These are phyloP conservation scores for Dioctria rufipes DNA, from an alignment of 2,888 invertebrate genomes.

Conservation along the genomic window DNA sequence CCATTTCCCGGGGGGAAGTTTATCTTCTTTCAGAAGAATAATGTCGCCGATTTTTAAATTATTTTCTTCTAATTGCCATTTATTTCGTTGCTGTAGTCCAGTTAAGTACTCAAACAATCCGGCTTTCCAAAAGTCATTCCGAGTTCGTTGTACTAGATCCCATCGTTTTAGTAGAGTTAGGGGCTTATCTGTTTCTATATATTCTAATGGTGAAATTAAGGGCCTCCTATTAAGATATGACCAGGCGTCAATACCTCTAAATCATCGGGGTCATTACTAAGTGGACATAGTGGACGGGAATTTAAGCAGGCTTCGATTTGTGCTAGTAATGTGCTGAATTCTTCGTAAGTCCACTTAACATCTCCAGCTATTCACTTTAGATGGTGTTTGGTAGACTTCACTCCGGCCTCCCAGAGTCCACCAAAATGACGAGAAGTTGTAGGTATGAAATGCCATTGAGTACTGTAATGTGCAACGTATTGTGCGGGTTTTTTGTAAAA, in stretches of 20 bases:
- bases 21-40: neutral
- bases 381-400: slow-evolving; percentile 63
- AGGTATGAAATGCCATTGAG: slow-evolving; percentile 64
- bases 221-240: slow-evolving; percentile 57
- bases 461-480: neutral
- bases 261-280: slow-evolving; percentile 58
- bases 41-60: neutral
- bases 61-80: neutral
- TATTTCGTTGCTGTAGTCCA: neutral
- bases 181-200: slow-evolving; percentile 43
- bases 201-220: slow-evolving; percentile 56
- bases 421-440: slow-evolving; percentile 64
- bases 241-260: slow-evolving; percentile 55
- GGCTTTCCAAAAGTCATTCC: slow-evolving; percentile 50
- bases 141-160: slow-evolving; percentile 34
- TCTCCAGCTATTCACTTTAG: slow-evolving; percentile 61
- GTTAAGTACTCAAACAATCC: slow-evolving; percentile 29
- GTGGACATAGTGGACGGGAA: slow-evolving; percentile 61
- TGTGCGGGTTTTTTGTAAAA: neutral
- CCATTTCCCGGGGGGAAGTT: neutral
- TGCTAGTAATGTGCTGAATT: slow-evolving; percentile 61
- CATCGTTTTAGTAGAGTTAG: slow-evolving; percentile 14
- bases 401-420: slow-evolving; percentile 64
- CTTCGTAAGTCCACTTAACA: slow-evolving; percentile 58
- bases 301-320: slow-evolving; percentile 64